Evolutionary conservation across 2,888 invertebrate species (phyloP), one percentile per base, ranked within the genome.

Genomic region (Tribolium freemani): DNA sequence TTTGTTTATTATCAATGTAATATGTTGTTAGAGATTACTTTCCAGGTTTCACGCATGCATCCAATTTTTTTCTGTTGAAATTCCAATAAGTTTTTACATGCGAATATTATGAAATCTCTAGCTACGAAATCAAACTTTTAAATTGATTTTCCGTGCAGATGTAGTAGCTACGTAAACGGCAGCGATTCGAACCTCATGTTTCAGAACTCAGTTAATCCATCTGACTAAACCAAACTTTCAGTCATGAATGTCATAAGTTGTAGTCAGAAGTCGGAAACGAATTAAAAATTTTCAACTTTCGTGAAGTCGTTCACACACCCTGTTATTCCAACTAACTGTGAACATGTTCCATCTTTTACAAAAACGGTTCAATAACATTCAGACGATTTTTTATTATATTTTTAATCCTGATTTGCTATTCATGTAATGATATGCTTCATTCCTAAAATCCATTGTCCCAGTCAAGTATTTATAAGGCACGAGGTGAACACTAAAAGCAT

Each of bases 401-500:
- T 16, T 16, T 1, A 16, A 16, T 2, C 38, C 8, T 38, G 38
- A 38, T 38, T 38, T 38, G 6, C 31, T 31, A 31, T 31, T 31
- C 31, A 31, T 31, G 3, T 31, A 38, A n/a, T n/a, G n/a, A n/a
- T n/a, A n/a, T n/a, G n/a, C n/a, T 38, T 9, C 1, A n/a, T 38
- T n/a, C 31, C 5, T 31, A 1, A 1, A 8, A 5, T 8, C 8
- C 38, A 38, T 38, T 38, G 38, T 38, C 6, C n/a, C 38, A 38
- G 38, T 38, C 38, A 38, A 38, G n/a, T 54, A 26, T 54, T 54
- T 30, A 54, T 30, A 30, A 54, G 20, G 54, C 54, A 54, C 30
- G 30, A 54, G 30, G 44, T 31, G 20, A n/a, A 45, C 44, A 20
- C 10, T 20, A 58, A 20, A 58, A 58, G 57, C 57, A 44, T 50